phyloP scores from a whole-genome alignment of 1,140 invertebrate species.

The Drosophila lini region DNA sequence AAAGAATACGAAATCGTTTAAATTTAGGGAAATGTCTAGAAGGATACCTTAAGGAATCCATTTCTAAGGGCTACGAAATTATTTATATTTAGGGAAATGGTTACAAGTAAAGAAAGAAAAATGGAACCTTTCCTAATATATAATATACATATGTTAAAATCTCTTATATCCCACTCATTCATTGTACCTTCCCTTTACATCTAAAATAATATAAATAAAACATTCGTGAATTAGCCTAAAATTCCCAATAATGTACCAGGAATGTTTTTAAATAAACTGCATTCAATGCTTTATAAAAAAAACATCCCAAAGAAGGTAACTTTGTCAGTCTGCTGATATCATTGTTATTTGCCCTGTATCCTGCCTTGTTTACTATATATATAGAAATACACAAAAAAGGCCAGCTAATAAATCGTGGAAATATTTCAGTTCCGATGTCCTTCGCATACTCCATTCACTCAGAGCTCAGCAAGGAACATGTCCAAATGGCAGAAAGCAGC shows the following conservation, averaged over 20 bases:
- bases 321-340: slow-evolving; percentile 11
- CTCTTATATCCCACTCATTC: background rate
- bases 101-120: background rate
- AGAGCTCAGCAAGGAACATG: slow-evolving; percentile 13
- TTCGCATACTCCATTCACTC: slow-evolving; percentile 40
- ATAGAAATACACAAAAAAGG: slow-evolving; percentile 9
- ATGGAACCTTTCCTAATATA: background rate
- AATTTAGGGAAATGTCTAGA: background rate
- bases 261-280: background rate
- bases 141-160: too few species aligned
- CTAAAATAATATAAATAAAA: background rate
- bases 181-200: too few species aligned
- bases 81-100: too few species aligned
- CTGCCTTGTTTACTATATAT: slow-evolving; percentile 7
- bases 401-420: slow-evolving; percentile 39
- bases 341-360: slow-evolving; percentile 10
- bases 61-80: too few species aligned
- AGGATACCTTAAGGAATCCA: too few species aligned
- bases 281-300: background rate
- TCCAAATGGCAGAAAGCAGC: slow-evolving; percentile 42
- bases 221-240: too few species aligned
- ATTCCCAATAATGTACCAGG: too few species aligned
- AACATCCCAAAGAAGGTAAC: background rate
- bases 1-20: background rate
- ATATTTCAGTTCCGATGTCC: slow-evolving; percentile 51